Conservation (phyloP, 2,888 invertebrate species). For the Nomada ferruginata region DNA sequence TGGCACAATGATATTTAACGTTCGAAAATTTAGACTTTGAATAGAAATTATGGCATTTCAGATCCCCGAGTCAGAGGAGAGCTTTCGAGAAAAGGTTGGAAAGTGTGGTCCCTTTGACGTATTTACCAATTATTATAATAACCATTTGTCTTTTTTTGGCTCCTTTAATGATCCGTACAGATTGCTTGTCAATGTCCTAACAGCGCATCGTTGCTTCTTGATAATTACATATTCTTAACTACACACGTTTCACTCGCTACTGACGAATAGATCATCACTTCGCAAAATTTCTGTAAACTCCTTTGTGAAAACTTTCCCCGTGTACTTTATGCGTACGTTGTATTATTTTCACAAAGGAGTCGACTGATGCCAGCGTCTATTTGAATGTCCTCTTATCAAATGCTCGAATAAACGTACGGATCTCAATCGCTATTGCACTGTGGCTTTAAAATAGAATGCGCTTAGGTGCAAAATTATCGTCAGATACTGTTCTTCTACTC, state of each 20-base stretch:
- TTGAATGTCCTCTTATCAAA: constrained; percentile 58
- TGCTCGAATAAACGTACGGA: constrained; percentile 69
- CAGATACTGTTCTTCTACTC: constrained; percentile 49
- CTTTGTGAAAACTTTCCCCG: constrained; percentile 55
- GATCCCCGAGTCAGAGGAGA: constrained; percentile 83
- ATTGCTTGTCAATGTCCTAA: constrained; percentile 81
- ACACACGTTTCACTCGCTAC: constrained; percentile 56
- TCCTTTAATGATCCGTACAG: constrained; percentile 81
- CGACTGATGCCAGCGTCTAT: constrained; percentile 45
- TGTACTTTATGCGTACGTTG: neutral
- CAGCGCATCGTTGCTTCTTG: constrained; percentile 77
- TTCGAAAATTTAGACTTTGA: constrained; percentile 74
- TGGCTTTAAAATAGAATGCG: constrained; percentile 75
- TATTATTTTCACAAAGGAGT: constrained; percentile 59
- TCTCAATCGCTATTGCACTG: constrained; percentile 73
- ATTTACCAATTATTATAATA: constrained; percentile 80
- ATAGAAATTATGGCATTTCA: constrained; percentile 83
- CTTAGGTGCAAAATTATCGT: constrained; percentile 64
- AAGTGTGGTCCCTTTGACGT: constrained; percentile 81
- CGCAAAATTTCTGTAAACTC: constrained; percentile 36
- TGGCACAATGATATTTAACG: constrained; percentile 45
- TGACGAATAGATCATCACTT: constrained; percentile 57
- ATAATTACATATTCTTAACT: constrained; percentile 68
- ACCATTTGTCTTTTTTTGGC: constrained; percentile 79
- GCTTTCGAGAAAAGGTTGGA: constrained; percentile 84